Evolutionary conservation across 2,888 invertebrate species (phyloP).

Genomic region (Cynaeus angustus): DNA sequence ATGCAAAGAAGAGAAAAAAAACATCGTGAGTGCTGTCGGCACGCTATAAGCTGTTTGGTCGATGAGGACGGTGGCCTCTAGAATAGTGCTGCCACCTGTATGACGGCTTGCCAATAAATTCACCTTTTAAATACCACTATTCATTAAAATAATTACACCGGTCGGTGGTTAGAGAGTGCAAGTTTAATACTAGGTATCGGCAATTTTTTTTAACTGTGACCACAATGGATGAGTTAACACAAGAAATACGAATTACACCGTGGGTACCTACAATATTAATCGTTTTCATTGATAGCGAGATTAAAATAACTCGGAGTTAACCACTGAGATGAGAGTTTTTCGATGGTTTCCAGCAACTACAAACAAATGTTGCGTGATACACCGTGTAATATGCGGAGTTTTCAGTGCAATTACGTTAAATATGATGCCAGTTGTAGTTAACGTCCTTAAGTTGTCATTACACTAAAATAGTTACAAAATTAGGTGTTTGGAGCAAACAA

Average conservation of each 20-base stretch:
- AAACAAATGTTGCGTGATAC: not conserved
- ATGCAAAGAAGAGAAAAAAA: conserved; percentile 29
- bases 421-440: conserved; percentile 5
- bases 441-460: not conserved
- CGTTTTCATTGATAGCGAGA: too few relatives aligned
- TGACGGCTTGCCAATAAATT: conserved; percentile 37
- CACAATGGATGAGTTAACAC: not conserved
- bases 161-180: conserved; percentile 6
- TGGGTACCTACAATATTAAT: too few relatives aligned
- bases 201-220: conserved; percentile 15
- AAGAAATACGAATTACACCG: too few relatives aligned
- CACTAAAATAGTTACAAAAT: too few relatives aligned
- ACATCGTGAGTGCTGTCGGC: conserved; percentile 27
- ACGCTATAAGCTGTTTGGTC: conserved; percentile 41
- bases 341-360: not conserved
- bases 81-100: conserved; percentile 45
- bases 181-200: not conserved
- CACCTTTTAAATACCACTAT: conserved; percentile 29
- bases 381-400: not conserved
- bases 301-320: too few relatives aligned
- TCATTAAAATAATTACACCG: conserved; percentile 30
- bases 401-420: conserved; percentile 2
- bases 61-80: conserved; percentile 45
- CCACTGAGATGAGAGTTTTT: too few relatives aligned
- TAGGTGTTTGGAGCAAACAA: too few relatives aligned